Percentiles rank a stretch among this genome's conserved stretches.
Conservation (phyloP, 2,888 invertebrate species). For the Lucinisca nassula region DNA sequence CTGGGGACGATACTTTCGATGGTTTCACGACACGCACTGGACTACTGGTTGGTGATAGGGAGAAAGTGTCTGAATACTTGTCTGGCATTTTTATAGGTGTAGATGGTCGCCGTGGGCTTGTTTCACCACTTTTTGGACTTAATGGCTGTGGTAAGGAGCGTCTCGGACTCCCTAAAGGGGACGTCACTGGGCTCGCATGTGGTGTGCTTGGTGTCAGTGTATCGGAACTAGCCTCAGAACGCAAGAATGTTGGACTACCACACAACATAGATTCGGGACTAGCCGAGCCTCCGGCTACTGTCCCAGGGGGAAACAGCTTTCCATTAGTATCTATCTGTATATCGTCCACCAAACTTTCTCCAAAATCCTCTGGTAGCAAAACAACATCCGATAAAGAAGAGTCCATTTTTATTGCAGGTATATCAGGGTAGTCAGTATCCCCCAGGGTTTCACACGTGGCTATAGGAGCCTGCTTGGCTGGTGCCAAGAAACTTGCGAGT, state of each 20-base stretch:
- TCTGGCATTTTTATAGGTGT: constrained; percentile 79
- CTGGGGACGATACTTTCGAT: constrained; percentile 74
- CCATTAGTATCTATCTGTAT: constrained; percentile 67
- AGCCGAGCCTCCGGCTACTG: constrained; percentile 60
- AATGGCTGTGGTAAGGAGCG: constrained; percentile 75
- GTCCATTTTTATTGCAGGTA: constrained; percentile 81
- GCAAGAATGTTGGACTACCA: constrained; percentile 72
- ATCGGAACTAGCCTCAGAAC: constrained; percentile 85
- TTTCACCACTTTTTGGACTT: constrained; percentile 73
- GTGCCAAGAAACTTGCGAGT: constrained; percentile 73
- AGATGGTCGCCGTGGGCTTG: constrained; percentile 78
- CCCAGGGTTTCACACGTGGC: constrained; percentile 87
- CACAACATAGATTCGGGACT: constrained; percentile 79
- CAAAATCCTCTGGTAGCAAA: constrained; percentile 74
- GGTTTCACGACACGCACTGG: constrained; percentile 80
- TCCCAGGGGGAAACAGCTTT: constrained; percentile 70
- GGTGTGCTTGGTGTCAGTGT: constrained; percentile 83
- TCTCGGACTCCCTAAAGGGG: constrained; percentile 80
- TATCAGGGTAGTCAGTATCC: constrained; percentile 77
- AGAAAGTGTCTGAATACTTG: constrained; percentile 78
- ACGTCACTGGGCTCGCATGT: constrained; percentile 84
- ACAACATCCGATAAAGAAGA: constrained; percentile 73
- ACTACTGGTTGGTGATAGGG: constrained; percentile 82
- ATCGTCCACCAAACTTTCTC: constrained; percentile 80
- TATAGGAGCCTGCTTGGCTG: constrained; percentile 87